phyloP scores from a whole-genome alignment of 2,113 vertebrate species.

The Butorides virescens region DNA sequence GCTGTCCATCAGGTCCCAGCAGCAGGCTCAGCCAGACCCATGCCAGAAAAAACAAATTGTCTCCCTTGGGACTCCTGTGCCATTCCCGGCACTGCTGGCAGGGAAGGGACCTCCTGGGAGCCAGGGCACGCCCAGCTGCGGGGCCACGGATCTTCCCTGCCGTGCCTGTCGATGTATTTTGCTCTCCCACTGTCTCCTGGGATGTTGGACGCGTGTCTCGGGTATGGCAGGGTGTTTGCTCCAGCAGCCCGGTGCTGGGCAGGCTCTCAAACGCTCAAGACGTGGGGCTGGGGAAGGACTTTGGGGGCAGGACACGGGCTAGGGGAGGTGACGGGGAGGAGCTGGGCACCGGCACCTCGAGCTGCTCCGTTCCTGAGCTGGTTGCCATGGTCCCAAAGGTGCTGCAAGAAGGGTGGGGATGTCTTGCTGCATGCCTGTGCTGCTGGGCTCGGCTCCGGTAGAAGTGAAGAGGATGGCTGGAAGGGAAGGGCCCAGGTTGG shows the following conservation, averaged over 20 bases:
- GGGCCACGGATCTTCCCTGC: neutral
- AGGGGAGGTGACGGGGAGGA: neutral
- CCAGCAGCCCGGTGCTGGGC: neutral
- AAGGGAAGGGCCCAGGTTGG: neutral
- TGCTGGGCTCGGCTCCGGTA: accelerated
- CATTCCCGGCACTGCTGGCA: accelerated
- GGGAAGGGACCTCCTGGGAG: neutral
- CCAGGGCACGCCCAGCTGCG: neutral
- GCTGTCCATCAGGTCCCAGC: neutral
- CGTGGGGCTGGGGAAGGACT: neutral
- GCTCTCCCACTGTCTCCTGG: neutral
- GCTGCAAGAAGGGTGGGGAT: neutral
- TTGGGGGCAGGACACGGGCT: accelerated
- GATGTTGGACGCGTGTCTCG: accelerated
- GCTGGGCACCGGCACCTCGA: neutral
- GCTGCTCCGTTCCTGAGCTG: neutral
- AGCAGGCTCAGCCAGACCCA: neutral
- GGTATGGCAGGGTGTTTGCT: neutral
- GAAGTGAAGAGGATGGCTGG: neutral
- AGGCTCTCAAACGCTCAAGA: neutral
- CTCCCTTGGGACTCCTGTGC: neutral
- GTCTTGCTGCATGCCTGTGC: neutral
- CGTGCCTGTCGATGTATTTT: neutral
- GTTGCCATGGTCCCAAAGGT: neutral
- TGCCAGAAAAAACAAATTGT: too few species aligned